Conservation (phyloP, 2,113 vertebrate species). For the Hydrochoerus hydrochaeris region DNA sequence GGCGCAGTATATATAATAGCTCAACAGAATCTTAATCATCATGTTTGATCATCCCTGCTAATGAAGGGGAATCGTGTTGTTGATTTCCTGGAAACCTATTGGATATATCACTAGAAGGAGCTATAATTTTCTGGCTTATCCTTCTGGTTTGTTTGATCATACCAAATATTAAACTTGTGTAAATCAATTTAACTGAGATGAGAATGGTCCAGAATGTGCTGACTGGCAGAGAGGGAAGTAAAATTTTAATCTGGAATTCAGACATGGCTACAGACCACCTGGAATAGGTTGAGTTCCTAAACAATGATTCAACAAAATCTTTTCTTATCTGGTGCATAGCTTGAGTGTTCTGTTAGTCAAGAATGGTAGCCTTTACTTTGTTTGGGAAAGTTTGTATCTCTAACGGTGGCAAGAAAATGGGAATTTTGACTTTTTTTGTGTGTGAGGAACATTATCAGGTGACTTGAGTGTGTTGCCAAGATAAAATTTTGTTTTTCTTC, state of each 20-base stretch:
- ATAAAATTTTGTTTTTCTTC: conserved; percentile 34
- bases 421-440: background rate
- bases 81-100: conserved; percentile 18
- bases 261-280: background rate
- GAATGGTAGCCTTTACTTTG: conserved; percentile 1
- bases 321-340: background rate
- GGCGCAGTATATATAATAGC: background rate
- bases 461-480: background rate
- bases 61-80: background rate
- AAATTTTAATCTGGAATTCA: background rate
- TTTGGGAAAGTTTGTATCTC: background rate
- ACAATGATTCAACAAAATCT: background rate
- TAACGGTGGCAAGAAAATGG: conserved; percentile 4
- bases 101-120: background rate
- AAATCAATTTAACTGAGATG: background rate
- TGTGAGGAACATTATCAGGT: background rate
- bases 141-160: background rate
- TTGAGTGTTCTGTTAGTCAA: conserved; percentile 33
- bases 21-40: background rate
- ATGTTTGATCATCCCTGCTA: background rate
- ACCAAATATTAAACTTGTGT: background rate
- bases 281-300: conserved; percentile 5
- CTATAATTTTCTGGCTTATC: background rate
- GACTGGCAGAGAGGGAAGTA: background rate
- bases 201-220: background rate